Percentiles rank a stretch among this genome's conserved stretches.
These are phyloP conservation scores for Lutjanus campechanus DNA, from an alignment of 2,797 vertebrate genomes.

Conservation along the genomic window DNA sequence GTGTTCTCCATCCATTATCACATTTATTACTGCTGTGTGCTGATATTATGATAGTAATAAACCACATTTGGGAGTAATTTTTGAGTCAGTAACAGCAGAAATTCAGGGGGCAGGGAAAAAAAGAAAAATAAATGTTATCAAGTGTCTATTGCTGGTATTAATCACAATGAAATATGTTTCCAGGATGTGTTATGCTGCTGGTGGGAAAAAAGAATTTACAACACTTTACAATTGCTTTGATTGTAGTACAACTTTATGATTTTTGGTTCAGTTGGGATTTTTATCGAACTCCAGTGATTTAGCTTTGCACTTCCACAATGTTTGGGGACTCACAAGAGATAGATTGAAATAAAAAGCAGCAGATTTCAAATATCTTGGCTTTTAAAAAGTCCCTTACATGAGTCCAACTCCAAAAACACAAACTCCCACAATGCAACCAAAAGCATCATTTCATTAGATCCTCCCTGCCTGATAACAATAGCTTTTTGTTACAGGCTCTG, in stretches of 20 bases:
- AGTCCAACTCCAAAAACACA: not conserved
- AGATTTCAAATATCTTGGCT: not conserved
- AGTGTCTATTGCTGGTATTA: not conserved
- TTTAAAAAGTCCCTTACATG: not conserved
- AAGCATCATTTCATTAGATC: not conserved
- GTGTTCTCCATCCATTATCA: conserved; percentile 27
- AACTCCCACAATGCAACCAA: not conserved
- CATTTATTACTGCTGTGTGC: conserved; percentile 1
- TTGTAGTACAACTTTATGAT: not conserved
- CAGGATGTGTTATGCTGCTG: not conserved
- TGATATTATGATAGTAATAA: not conserved
- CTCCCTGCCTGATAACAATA: not conserved
- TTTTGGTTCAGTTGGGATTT: not conserved
- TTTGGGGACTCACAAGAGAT: too few relatives aligned
- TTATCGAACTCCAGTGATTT: too few relatives aligned
- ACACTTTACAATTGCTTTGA: not conserved
- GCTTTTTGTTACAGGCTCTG: not conserved
- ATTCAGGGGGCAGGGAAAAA: not conserved
- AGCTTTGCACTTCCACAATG: too few relatives aligned
- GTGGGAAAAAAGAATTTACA: not conserved
- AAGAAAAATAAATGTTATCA: not conserved
- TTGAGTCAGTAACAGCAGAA: not conserved
- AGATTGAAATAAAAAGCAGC: not conserved
- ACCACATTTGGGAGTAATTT: not conserved
- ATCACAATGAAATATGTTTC: not conserved